Conservation (phyloP, 1,140 invertebrate species). For the Acromyrmex heyeri region DNA sequence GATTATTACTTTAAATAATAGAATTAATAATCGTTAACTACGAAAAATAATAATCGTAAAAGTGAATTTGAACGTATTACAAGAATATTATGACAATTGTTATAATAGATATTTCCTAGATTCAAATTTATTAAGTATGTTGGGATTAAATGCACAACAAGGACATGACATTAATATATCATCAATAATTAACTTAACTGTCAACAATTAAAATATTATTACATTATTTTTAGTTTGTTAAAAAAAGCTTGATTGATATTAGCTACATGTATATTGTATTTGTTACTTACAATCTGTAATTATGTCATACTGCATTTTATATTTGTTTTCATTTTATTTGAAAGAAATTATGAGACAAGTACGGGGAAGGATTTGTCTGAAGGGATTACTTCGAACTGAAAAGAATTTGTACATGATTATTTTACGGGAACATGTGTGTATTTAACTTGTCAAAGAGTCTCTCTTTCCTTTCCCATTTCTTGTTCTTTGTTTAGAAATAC, state of each 20-base stretch:
- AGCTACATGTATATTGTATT: not conserved
- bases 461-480: not conserved
- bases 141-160: no score
- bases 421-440: not conserved
- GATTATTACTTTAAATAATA: no score
- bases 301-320: not conserved
- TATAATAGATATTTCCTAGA: no score
- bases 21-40: no score
- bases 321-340: not conserved
- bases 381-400: not conserved
- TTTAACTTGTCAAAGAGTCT: slow-evolving; percentile 17
- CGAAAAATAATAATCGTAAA: no score
- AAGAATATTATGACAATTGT: no score
- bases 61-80: no score
- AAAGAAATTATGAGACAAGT: slow-evolving; percentile 10
- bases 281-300: not conserved
- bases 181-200: not conserved
- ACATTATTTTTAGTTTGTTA: not conserved
- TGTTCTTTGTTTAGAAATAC: not conserved
- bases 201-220: not conserved
- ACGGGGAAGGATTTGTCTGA: not conserved
- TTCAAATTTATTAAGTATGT: no score
- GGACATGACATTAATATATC: no score
- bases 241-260: not conserved
- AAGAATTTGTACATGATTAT: slow-evolving; percentile 19